Base-by-base conservation (phyloP, 2,113 vertebrate genomes). In the Chaenocephalus aceratus region DNA sequence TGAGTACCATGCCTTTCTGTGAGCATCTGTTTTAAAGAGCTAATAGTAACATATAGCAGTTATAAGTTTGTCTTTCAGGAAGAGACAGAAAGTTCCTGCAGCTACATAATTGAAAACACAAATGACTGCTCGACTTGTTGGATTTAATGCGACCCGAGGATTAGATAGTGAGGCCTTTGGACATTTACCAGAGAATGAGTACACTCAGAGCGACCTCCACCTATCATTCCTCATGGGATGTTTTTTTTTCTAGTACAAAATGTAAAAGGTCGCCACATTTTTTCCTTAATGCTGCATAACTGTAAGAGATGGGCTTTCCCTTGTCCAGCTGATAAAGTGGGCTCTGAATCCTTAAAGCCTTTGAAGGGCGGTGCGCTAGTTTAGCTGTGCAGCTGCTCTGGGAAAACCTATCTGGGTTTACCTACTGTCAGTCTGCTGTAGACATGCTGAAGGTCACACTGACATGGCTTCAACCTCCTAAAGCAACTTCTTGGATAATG, bases 101-200 rank as follows among this genome's bases (percentile, higher is more conserved):
- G 79, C 91, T 81, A 56, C 77, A 75, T 94, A 94, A 95, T 92
- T 94, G 92, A 91, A 95, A 94, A 93, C 93, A 94, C 89, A 89
- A 94, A 90, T 86, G 80, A 88, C 86, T 88, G 88, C 85, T 88
- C 1, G 10, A 82, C 87, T 85, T 77, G 80, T 86, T 90, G 93
- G 93, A 95, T 94, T 94, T 95, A 95, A 94, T 92, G 94, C 72
- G 79, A 86, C 90, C 87, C 48, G 65, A 88, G 93, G 93, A 95
- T 95, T 94, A 94, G 87, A 89, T 71, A 82, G 86, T 66, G 85
- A 85, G 88, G 89, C 88, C 88, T 87, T 73, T 89, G 90, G 94
- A 95, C 93, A 91, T 94, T 93, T 94, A 94, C 89, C 93, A 94
- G 93, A 92, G 87, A 89, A 88, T 91, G 91, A 94, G 86, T 90